Evolutionary conservation across 2,888 invertebrate genomes (phyloP).

Genomic region (Abrostola triplasia): DNA sequence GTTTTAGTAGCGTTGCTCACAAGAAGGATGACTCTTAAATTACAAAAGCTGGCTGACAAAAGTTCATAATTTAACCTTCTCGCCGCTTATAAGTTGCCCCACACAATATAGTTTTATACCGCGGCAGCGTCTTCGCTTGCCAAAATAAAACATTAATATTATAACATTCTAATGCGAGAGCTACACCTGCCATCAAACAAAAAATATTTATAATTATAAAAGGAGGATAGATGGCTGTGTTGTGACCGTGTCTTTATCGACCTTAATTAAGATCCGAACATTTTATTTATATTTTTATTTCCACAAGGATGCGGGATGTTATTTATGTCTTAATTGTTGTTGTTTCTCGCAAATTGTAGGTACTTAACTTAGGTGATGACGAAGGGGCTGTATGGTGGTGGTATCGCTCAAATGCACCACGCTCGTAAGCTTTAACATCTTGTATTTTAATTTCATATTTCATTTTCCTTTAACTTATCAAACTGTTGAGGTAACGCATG

Average conservation of each 20-base stretch:
- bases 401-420: too few species aligned
- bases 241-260: conserved; percentile 32
- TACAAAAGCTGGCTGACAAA: too few species aligned
- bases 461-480: too few species aligned
- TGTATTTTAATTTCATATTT: too few species aligned
- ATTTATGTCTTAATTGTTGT: conserved; percentile 3
- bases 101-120: conserved; percentile 48
- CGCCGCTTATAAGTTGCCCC: conserved; percentile 43
- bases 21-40: too few species aligned
- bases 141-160: conserved; percentile 87
- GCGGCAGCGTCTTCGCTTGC: conserved; percentile 77
- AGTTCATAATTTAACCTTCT: conserved; percentile 8
- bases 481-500: too few species aligned
- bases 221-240: conserved; percentile 54
- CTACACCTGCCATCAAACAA: conserved; percentile 74
- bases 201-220: conserved; percentile 59
- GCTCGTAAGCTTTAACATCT: too few species aligned
- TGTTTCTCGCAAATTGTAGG: not conserved
- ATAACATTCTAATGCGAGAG: conserved; percentile 74
- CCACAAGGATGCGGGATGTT: conserved; percentile 1
- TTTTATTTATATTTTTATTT: conserved; percentile 32
- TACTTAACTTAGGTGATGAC: not conserved
- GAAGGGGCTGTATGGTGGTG: too few species aligned
- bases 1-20: too few species aligned
- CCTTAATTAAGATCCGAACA: conserved; percentile 43